Evolutionary conservation across 2,888 invertebrate species (phyloP).

Genomic region (Abscondita cerata): DNA sequence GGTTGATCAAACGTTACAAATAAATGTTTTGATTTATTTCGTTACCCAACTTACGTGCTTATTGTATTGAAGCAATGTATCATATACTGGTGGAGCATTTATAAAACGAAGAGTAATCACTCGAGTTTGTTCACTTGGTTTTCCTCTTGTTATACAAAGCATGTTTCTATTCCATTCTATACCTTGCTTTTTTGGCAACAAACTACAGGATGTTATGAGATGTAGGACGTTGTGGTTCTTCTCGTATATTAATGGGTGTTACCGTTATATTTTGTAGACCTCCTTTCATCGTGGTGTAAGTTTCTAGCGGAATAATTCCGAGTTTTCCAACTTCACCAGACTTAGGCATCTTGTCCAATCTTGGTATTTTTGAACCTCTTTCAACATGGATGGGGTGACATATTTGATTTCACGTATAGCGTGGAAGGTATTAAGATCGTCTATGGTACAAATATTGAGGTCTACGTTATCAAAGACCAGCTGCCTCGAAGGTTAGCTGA

Average conservation of each 20-base stretch:
- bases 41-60: too few relatives aligned
- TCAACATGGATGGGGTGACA: neutral
- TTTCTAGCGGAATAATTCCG: too few relatives aligned
- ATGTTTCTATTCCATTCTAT: neutral
- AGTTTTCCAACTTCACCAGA: neutral
- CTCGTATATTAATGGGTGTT: neutral
- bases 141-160: neutral
- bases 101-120: neutral
- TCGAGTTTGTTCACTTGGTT: neutral
- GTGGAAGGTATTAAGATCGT: neutral
- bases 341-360: neutral
- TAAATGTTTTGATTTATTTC: neutral
- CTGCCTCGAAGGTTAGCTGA: too few relatives aligned
- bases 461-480: neutral
- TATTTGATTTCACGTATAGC: neutral
- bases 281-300: too few relatives aligned
- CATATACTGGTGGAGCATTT: neutral
- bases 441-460: neutral
- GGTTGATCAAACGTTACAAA: too few relatives aligned
- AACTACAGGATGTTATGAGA: too few relatives aligned
- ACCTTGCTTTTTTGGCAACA: neutral
- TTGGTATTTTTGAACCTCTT: neutral
- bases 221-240: too few relatives aligned
- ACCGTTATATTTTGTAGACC: too few relatives aligned
- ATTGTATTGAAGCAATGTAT: neutral